Base-by-base conservation (phyloP, 2,113 vertebrate genomes). In the Chionodraco myersi region DNA sequence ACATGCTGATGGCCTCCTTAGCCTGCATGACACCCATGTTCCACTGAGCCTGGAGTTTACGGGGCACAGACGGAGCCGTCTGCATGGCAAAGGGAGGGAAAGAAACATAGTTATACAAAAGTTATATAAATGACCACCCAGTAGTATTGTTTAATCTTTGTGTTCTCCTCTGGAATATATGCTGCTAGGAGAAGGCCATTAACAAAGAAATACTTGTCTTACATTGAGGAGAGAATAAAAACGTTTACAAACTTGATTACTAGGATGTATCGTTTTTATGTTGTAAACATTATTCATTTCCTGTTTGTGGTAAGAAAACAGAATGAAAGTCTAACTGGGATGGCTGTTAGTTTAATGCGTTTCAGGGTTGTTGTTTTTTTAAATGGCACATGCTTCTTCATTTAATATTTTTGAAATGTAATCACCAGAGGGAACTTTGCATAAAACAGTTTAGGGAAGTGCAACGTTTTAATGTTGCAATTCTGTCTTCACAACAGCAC, bases 21-120 rank as follows among this genome's bases (percentile, higher is more conserved):
- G 96, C 97, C 83, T 99, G 97, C 44, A 95, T 89, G 30, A 99
- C 83, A 2, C 97, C 98, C 83, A 95, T 93, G 80, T 96, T 97
- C 98, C 98, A 99, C 91, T 98, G 97, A 0, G 94, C 93, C 61
- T 95, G 92, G 83, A 98, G 78, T 81, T 97, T 98, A 51, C 96
- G 96, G 0, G 97, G 95, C 59, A 97, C 93, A 0, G 96, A 95
- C 44, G 94, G 95, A 18, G 94, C 68, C 7, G 93, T 90, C 97
- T 98, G 79, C 80, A 73, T 18, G 12, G 56, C 71, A 85, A 1
- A 49, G 2, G 5, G 15, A 66, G n/a, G 36, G 7, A 21, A 62
- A 69, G 21, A 2, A 64, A 16, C 4, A 54, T 6, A 4, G 14
- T 57, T 12, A 65, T 6, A 45, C 0, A 0, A 53, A 13, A 4